A percentile compares a stretch with the other conserved stretches of the same genome.
These are phyloP conservation scores for Drosophila ogumai DNA, from an alignment of 1,140 invertebrate species.

Conservation along the genomic window DNA sequence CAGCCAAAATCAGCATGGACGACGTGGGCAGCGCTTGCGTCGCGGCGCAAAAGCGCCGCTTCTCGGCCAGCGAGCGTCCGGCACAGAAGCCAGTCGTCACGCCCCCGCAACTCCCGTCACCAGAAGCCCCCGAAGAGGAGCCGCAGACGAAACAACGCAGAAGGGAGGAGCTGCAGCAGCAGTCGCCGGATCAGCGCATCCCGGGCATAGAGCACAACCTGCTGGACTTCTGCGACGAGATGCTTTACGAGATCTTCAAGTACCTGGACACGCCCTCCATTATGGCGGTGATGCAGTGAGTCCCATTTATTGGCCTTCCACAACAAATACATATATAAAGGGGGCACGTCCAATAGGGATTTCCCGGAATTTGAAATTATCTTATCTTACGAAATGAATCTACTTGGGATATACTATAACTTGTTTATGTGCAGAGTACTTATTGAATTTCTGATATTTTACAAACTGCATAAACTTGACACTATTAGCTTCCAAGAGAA, in stretches of 20 bases:
- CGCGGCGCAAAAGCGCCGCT: conserved; percentile 68
- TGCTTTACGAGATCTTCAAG: conserved; percentile 86
- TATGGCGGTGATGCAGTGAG: conserved; percentile 85
- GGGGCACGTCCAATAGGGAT: not conserved
- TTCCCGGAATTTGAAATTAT: not conserved
- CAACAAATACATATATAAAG: not conserved
- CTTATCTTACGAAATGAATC: not conserved
- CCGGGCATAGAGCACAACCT: conserved; percentile 28
- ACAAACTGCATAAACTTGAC: not conserved
- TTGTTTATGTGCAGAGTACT: too few relatives aligned
- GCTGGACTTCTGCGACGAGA: conserved; percentile 85
- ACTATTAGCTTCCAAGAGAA: not conserved
- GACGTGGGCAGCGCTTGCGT: conserved; percentile 54
- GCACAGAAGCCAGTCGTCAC: conserved; percentile 9
- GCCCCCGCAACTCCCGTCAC: conserved; percentile 3
- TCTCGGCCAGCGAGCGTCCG: conserved; percentile 46
- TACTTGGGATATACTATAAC: not conserved
- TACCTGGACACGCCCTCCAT: conserved; percentile 85
- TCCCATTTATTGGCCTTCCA: not conserved
- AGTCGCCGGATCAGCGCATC: conserved; percentile 6
- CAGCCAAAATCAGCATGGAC: conserved; percentile 47
- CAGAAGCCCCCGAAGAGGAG: conserved; percentile 15
- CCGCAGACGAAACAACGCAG: conserved; percentile 61
- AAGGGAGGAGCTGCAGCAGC: conserved; percentile 25
- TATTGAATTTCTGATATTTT: not conserved